Evolutionary conservation across 1,140 invertebrate genomes (phyloP).

Genomic region (Pseudomyrmex gracilis): DNA sequence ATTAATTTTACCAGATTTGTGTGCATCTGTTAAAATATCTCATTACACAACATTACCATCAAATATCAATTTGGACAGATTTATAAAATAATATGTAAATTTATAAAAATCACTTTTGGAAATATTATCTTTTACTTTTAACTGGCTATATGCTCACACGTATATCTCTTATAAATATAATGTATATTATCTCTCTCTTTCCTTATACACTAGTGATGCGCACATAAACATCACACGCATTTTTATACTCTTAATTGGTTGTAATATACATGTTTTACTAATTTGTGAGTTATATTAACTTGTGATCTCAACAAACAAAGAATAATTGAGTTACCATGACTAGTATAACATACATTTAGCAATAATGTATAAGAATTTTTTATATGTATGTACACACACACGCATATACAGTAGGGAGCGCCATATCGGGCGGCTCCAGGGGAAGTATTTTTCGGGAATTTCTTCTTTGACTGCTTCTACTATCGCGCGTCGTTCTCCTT

Average conservation of each 20-base stretch:
- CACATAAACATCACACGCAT: conserved; percentile 13
- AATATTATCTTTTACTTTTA: conserved; percentile 33
- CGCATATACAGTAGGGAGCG: too few species aligned
- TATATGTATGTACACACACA: conserved; percentile 9
- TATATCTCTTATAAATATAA: conserved; percentile 36
- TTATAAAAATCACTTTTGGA: conserved; percentile 47
- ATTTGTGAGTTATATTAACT: too few species aligned
- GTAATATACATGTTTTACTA: too few species aligned
- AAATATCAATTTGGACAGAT: conserved; percentile 38
- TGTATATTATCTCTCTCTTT: conserved; percentile 8
- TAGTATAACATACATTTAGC: too few species aligned
- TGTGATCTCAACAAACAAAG: too few species aligned
- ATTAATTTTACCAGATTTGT: conserved; percentile 31
- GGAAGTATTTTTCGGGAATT: too few species aligned
- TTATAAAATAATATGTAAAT: conserved; percentile 39
- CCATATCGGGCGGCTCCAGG: too few species aligned
- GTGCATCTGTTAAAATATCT: conserved; percentile 46
- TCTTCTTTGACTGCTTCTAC: too few species aligned
- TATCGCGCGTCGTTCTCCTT: too few species aligned
- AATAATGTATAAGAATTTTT: too few species aligned
- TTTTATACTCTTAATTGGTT: conserved; percentile 17
- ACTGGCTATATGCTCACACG: conserved; percentile 6
- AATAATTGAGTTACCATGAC: too few species aligned
- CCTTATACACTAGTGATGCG: too few species aligned
- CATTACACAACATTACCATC: conserved; percentile 13